phyloP scores from a whole-genome alignment of 1,140 invertebrate species.

The Aphidius ervi region DNA sequence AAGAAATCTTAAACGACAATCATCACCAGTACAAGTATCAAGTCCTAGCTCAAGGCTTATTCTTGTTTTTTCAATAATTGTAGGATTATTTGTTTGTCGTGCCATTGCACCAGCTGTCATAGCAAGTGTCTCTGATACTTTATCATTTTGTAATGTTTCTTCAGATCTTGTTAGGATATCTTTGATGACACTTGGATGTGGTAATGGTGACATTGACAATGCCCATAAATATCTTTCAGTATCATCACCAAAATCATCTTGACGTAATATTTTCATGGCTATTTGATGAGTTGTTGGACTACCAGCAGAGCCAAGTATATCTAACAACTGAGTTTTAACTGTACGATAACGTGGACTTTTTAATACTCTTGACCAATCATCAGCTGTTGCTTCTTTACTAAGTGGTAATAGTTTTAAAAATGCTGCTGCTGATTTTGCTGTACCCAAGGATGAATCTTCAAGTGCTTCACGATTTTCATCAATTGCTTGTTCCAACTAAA shows the following conservation, averaged over 20 bases:
- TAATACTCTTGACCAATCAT: slow-evolving; percentile 61
- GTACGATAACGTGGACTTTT: slow-evolving; percentile 45
- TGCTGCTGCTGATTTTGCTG: slow-evolving; percentile 59
- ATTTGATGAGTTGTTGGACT: slow-evolving; percentile 64
- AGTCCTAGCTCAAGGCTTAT: slow-evolving; percentile 52
- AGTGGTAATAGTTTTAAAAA: slow-evolving; percentile 62
- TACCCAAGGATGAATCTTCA: slow-evolving; percentile 58
- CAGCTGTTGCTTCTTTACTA: slow-evolving; percentile 55
- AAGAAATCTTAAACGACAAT: slow-evolving; percentile 60
- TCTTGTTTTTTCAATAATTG: slow-evolving; percentile 49
- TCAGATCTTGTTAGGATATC: slow-evolving; percentile 56
- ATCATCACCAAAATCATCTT: slow-evolving; percentile 58
- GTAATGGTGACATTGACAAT: slow-evolving; percentile 57
- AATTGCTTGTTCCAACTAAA: slow-evolving; percentile 54
- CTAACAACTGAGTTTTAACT: slow-evolving; percentile 61
- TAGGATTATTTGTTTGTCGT: slow-evolving; percentile 40
- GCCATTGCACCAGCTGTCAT: slow-evolving; percentile 63
- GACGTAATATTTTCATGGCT: slow-evolving; percentile 61
- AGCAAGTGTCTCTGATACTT: slow-evolving; percentile 62
- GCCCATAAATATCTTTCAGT: slow-evolving; percentile 72
- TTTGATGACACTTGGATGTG: slow-evolving; percentile 54
- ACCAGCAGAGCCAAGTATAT: slow-evolving; percentile 67
- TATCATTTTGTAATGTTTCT: slow-evolving; percentile 53
- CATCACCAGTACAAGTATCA: slow-evolving; percentile 54
- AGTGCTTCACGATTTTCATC: slow-evolving; percentile 55